Percentiles rank a stretch among this genome's conserved stretches.
These are phyloP conservation scores for Scaptodrosophila latifasciaeformis DNA, from an alignment of 2,888 invertebrate species.

Conservation along the genomic window DNA sequence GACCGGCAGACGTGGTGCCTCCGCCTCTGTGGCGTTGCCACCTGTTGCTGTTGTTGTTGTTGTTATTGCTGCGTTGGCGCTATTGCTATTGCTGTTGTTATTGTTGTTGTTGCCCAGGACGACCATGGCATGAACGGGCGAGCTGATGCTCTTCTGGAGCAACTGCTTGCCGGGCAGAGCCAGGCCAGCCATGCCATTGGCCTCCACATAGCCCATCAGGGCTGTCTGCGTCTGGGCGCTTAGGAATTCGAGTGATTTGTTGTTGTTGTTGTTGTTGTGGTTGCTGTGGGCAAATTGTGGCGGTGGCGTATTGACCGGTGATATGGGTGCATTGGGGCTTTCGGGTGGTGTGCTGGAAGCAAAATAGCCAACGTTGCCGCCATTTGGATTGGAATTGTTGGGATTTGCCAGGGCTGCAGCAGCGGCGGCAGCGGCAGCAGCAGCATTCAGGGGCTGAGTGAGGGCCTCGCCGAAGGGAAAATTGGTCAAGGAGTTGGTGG, in stretches of 20 bases:
- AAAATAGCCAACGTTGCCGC: constrained; percentile 27
- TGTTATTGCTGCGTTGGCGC: constrained; percentile 5
- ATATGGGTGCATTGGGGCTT: constrained; percentile 72
- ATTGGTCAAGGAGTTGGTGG: constrained; percentile 74
- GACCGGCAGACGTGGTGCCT: constrained; percentile 82
- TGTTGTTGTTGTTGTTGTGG: constrained; percentile 15
- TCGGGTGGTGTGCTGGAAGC: constrained; percentile 71
- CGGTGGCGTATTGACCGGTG: constrained; percentile 73
- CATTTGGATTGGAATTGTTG: no score
- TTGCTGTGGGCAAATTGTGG: constrained; percentile 45
- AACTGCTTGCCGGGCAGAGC: constrained; percentile 42
- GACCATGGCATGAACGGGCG: constrained; percentile 45
- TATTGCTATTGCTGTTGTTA: constrained; percentile 35
- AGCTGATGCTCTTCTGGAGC: constrained; percentile 68
- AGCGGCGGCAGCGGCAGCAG: background rate
- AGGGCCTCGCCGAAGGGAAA: constrained; percentile 73
- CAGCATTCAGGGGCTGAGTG: constrained; percentile 7
- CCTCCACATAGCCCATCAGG: no score
- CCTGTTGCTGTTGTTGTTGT: constrained; percentile 2
- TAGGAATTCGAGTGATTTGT: background rate
- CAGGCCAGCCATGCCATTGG: no score
- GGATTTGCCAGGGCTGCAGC: background rate
- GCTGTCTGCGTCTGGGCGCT: background rate
- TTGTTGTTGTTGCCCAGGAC: constrained; percentile 29
- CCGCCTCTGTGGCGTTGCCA: constrained; percentile 40